Evolutionary conservation across 2,888 invertebrate genomes (phyloP), one percentile per base, ranked within the genome.

Genomic region (Gnatocerus cornutus): DNA sequence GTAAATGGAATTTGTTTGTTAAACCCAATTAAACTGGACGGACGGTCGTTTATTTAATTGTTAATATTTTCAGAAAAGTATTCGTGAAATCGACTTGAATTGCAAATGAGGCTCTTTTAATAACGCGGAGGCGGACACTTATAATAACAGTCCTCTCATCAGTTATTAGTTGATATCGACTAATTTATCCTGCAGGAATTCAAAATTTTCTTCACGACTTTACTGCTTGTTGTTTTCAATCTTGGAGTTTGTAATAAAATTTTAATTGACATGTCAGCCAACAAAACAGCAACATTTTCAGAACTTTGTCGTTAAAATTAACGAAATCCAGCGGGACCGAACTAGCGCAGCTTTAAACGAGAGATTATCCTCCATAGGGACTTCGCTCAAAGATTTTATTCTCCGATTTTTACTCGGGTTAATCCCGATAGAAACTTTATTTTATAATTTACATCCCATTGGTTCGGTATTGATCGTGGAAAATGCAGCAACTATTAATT

Each of bases 401-500:
- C 37, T 6, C 6, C 55, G 10, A 39, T 39, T 55, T 55, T 55
- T 55, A 55, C 14, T 55, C 13, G 39, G 55, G 39, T 39, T 55
- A 52, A 52, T 29, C 37, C 55, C 33, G 37, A 16, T 55, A 39
- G 55, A 37, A 55, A 33, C n/a, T 39, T 13, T 9, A 16, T 16
- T 55, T 16, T 10, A 39, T 8, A 14, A 50, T 10, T 10, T 39
- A 37, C 21, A 21, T 14, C 39, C 21, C 39, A 55, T 0, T 39
- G 16, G 39, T 16, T 10, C 37, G 16, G 33, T 55, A 55, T 55
- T 21, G 55, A 55, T 55, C 55, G 39, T 1, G 10, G 37, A 55
- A 55, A 55, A 39, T 55, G 55, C 55, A 55, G 16, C 37, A 55
- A 55, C 55, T 39, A 39, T 55, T 55, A 55, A 55, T 55, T 55